Evolutionary conservation across 2,113 vertebrate genomes (phyloP), one percentile per base, ranked within the genome.

Genomic region (Sturnira hondurensis): DNA sequence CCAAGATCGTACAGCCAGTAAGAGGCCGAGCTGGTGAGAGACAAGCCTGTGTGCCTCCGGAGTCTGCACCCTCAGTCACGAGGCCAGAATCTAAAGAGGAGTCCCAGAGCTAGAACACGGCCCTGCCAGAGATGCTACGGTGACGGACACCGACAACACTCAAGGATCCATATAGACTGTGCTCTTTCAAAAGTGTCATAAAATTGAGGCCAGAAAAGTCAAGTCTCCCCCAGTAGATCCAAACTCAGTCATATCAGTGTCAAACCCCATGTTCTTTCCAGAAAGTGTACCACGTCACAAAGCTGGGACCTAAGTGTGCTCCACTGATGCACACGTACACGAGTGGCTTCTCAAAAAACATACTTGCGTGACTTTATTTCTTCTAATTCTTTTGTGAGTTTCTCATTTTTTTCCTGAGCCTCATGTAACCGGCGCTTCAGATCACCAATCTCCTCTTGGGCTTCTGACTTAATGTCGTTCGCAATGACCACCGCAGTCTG

Each of bases 401-500:
- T 99, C 97, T 99, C 99, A 0, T 99, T 99, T 97, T 99, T 99
- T 94, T 99, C 99, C 94, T 99, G 99, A 8, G 99, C 98, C 86
- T 99, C 99, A 31, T 99, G 99, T 12, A 99, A 97, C 5, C 99
- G 98, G 70, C 99, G 99, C 94, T 99, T 99, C 96, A 99, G 97
- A 95, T 99, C 99, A 8, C 99, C 99, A 19, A 99, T 99, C 98
- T 99, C 99, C 47, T 99, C 99, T 97, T 99, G 99, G 2, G 99
- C 99, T 97, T 99, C 99, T 0, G 99, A 99, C 93, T 99, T 99
- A 86, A 99, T 99, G 65, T 99, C 99, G 8, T 99, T 99, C 16
- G 99, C 99, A 47, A 99, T 99, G 54, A 99, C 99, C 70, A 99
- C 99, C 0, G 99, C 99, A 0, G 99, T 99, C 98, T 99, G 99